These are phyloP conservation scores for Abrostola triplasia DNA, from an alignment of 2,888 invertebrate genomes.

Conservation along the genomic window DNA sequence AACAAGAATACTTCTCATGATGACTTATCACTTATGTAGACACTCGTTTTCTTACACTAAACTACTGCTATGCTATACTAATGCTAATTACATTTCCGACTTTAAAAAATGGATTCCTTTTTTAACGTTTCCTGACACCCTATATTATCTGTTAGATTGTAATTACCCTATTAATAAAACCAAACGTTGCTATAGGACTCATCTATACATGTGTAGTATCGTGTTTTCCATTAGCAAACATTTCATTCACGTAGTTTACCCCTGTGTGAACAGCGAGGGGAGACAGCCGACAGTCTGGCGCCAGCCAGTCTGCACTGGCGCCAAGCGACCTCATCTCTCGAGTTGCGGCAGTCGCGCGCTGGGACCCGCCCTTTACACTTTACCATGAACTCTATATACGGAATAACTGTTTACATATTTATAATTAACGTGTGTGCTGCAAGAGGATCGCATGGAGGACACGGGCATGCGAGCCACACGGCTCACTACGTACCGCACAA, in stretches of 20 bases:
- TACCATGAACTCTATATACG: conserved; percentile 71
- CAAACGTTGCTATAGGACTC: too few relatives aligned
- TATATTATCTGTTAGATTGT: too few relatives aligned
- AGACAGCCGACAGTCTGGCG: conserved; percentile 73
- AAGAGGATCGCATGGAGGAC: conserved; percentile 42
- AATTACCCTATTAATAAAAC: too few relatives aligned
- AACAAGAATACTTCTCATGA: too few relatives aligned
- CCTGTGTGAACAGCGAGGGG: conserved; percentile 38
- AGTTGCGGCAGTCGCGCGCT: conserved; percentile 76
- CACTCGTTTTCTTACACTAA: too few relatives aligned
- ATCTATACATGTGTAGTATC: neutral
- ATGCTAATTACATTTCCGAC: too few relatives aligned
- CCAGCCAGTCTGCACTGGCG: conserved; percentile 74
- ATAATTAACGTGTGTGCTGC: conserved; percentile 72
- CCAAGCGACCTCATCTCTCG: conserved; percentile 70
- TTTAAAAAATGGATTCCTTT: too few relatives aligned
- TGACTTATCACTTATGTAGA: too few relatives aligned
- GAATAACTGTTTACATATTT: conserved; percentile 59
- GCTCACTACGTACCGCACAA: conserved; percentile 43
- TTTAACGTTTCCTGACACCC: too few relatives aligned
- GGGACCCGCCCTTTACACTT: conserved; percentile 72
- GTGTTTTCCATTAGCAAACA: conserved; percentile 3
- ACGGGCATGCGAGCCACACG: conserved; percentile 32
- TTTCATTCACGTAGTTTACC: conserved; percentile 35
- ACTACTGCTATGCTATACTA: too few relatives aligned